Conservation (phyloP, 2,888 invertebrate genomes). For the Himalopsyche tibetana region DNA sequence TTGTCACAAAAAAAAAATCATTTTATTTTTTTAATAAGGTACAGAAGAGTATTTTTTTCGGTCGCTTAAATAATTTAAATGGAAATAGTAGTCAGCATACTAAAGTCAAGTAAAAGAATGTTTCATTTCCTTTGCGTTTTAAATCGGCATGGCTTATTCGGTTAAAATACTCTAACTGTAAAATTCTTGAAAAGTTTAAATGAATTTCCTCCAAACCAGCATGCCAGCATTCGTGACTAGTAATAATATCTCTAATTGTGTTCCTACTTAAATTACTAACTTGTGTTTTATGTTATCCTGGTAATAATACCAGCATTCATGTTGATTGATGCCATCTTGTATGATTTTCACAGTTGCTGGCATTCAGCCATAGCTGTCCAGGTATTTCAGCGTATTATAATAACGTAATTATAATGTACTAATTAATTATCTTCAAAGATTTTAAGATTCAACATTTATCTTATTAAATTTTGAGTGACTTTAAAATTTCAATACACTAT, state of each 20-base stretch:
- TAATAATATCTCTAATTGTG: slow-evolving; percentile 31
- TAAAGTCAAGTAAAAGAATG: too few relatives aligned
- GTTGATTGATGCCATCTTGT: slow-evolving; percentile 41
- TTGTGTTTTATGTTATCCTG: slow-evolving; percentile 10
- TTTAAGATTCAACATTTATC: too few relatives aligned
- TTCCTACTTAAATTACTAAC: slow-evolving; percentile 22
- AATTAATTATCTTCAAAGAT: neutral
- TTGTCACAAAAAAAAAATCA: too few relatives aligned
- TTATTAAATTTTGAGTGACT: too few relatives aligned
- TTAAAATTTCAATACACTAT: too few relatives aligned
- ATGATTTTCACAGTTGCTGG: neutral
- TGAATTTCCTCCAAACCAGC: neutral
- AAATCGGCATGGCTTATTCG: neutral
- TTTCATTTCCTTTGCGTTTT: too few relatives aligned
- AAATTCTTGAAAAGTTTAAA: slow-evolving; percentile 38
- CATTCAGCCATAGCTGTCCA: neutral
- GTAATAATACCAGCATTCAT: slow-evolving; percentile 17
- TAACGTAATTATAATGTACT: neutral
- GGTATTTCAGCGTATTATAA: slow-evolving; percentile 9
- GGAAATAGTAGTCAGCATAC: too few relatives aligned
- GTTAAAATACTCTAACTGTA: neutral
- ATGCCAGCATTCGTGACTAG: slow-evolving; percentile 15
- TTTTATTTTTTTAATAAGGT: too few relatives aligned
- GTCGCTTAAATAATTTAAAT: too few relatives aligned
- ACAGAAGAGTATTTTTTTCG: too few relatives aligned